Conservation (phyloP, 2,888 invertebrate species). For the Mimachlamys varia region DNA sequence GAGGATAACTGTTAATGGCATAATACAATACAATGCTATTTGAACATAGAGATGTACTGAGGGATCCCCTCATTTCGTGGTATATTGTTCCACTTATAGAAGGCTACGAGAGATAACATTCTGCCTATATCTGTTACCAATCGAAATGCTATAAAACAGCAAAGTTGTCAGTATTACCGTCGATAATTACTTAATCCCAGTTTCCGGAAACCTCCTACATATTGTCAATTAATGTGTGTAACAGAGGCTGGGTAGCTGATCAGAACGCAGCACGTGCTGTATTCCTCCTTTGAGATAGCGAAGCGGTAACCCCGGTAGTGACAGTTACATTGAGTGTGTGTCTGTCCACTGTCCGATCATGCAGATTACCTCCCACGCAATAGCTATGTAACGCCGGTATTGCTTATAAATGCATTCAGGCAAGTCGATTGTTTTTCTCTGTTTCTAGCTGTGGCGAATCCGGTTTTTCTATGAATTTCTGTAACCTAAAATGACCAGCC, state of each 20-base stretch:
- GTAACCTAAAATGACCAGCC: too few relatives aligned
- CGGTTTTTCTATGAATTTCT: too few relatives aligned
- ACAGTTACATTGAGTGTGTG: background rate
- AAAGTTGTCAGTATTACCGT: background rate
- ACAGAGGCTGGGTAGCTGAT: background rate
- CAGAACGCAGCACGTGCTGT: background rate
- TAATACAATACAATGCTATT: too few relatives aligned
- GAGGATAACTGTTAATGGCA: too few relatives aligned
- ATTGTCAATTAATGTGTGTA: background rate
- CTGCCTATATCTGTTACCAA: background rate
- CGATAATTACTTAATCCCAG: background rate
- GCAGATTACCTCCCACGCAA: background rate
- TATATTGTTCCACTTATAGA: background rate
- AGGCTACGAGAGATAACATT: background rate
- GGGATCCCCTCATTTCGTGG: background rate
- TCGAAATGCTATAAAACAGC: background rate
- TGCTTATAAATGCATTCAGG: background rate
- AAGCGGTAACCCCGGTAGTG: background rate
- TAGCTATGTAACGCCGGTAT: background rate
- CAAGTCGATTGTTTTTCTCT: background rate
- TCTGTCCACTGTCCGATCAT: background rate
- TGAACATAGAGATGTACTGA: too few relatives aligned
- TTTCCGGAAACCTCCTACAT: background rate
- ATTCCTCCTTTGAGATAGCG: background rate
- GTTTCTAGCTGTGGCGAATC: too few relatives aligned